These are phyloP conservation scores for Rhaphigaster nebulosa DNA, from an alignment of 2,888 invertebrate genomes.

Conservation along the genomic window DNA sequence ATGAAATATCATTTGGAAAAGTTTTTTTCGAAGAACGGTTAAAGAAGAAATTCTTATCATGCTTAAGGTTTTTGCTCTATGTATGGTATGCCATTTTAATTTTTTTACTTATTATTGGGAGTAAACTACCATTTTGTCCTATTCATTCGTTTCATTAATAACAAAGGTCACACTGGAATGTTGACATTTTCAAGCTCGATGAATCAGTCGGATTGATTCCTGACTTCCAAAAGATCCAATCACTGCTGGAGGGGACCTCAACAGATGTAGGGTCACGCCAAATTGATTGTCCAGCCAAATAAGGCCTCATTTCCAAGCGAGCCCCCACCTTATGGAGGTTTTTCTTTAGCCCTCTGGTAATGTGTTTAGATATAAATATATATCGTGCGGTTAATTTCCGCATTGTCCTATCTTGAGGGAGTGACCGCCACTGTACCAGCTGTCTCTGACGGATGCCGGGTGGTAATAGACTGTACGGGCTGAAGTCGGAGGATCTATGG, in stretches of 20 bases:
- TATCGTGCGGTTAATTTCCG: conserved; percentile 22
- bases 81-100: too few relatives aligned
- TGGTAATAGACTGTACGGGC: background rate
- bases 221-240: background rate
- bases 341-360: background rate
- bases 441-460: background rate
- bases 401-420: conserved; percentile 11
- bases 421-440: background rate
- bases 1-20: too few relatives aligned
- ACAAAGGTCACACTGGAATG: background rate
- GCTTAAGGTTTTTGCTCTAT: too few relatives aligned
- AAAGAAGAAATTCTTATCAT: too few relatives aligned
- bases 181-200: background rate
- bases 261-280: background rate
- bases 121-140: too few relatives aligned
- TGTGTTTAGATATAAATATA: background rate
- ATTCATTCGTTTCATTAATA: too few relatives aligned
- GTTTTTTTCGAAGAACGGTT: too few relatives aligned
- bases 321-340: background rate
- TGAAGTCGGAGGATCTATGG: background rate
- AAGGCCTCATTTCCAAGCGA: background rate
- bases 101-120: too few relatives aligned
- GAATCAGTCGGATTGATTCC: background rate
- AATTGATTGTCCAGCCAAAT: background rate
- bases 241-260: background rate